These are phyloP conservation scores for Girardia tigrina DNA, from an alignment of 2,888 invertebrate species.

Conservation along the genomic window DNA sequence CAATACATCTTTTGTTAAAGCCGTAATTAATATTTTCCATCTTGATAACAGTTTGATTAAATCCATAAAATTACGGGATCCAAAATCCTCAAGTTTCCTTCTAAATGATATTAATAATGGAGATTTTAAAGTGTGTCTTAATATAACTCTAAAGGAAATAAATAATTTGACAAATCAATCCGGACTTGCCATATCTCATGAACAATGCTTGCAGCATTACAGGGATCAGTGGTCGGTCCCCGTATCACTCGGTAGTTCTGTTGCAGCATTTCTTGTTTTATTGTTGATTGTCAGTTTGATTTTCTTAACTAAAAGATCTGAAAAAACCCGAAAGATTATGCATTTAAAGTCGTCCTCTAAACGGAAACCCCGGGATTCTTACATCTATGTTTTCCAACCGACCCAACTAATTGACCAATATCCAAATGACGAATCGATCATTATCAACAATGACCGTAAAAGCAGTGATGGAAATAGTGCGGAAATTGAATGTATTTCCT, in stretches of 20 bases:
- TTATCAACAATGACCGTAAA: background rate
- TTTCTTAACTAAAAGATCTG: background rate
- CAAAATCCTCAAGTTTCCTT: background rate
- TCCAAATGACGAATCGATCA: background rate
- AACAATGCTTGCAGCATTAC: background rate
- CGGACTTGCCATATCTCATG: background rate
- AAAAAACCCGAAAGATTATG: background rate
- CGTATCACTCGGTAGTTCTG: background rate
- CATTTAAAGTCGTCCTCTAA: background rate
- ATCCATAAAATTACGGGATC: background rate
- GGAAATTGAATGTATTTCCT: background rate
- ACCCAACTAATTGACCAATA: background rate
- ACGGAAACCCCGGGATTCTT: background rate
- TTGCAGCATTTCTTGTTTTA: background rate
- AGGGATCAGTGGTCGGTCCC: background rate
- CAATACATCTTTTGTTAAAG: background rate
- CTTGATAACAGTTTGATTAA: background rate
- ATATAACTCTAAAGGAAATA: background rate
- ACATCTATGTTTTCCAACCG: background rate
- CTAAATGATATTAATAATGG: background rate
- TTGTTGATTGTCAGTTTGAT: background rate
- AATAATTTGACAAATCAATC: background rate
- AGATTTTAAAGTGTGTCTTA: background rate
- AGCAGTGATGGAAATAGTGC: background rate
- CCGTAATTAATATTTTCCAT: background rate